Conservation (phyloP, 2,113 vertebrate genomes). For the Marmota flaviventris region DNA sequence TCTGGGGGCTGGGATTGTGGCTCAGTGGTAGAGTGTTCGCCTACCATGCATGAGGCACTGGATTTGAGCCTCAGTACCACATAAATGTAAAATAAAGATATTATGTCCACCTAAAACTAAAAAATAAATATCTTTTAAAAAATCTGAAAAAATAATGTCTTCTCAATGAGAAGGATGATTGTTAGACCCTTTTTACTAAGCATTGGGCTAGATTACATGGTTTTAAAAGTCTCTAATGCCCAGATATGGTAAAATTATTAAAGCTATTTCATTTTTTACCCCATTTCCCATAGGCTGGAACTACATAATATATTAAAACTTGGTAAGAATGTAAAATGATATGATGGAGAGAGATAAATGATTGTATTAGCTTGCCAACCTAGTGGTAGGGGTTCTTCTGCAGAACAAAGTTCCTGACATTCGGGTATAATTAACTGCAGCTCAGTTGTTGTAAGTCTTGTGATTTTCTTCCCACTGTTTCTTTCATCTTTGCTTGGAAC, state of each 20-base stretch:
- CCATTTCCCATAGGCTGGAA: neutral
- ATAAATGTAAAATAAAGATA: too few relatives aligned
- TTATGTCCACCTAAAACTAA: too few relatives aligned
- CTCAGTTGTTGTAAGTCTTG: neutral
- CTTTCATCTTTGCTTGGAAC: conserved; percentile 39
- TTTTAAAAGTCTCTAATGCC: conserved; percentile 23
- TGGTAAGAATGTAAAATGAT: conserved; percentile 43
- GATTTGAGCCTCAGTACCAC: too few relatives aligned
- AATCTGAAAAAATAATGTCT: neutral
- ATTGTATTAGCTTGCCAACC: neutral
- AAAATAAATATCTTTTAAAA: too few relatives aligned
- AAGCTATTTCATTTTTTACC: conserved; percentile 37
- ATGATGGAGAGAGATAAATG: neutral
- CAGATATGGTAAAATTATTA: conserved; percentile 13
- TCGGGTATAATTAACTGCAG: neutral
- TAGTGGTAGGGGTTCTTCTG: neutral
- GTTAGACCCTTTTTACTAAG: neutral
- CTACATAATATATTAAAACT: conserved; percentile 25
- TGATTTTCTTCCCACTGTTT: neutral
- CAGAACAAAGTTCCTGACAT: neutral
- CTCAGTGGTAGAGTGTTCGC: too few relatives aligned
- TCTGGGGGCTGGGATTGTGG: too few relatives aligned
- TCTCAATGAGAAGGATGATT: neutral
- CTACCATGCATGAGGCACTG: too few relatives aligned
- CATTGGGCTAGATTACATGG: neutral